Evolutionary conservation across 1,140 invertebrate species (phyloP).

Genomic region (Lysiphlebus fabarum): DNA sequence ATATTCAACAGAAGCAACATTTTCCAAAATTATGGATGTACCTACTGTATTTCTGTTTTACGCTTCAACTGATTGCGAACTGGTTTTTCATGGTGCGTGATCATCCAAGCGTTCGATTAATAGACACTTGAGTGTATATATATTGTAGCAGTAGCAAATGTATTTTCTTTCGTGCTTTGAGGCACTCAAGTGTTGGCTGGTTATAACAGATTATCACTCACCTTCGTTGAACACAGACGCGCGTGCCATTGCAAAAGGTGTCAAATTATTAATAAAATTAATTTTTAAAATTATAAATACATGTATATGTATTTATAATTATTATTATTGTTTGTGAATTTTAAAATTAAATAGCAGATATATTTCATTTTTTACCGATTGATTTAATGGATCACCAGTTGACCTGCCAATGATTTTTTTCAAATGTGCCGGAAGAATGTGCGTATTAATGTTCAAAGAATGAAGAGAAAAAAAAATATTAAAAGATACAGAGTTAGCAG

Average conservation of each 20-base stretch:
- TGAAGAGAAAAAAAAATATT: background rate
- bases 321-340: too few relatives aligned
- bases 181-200: conserved; percentile 22
- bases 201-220: conserved; percentile 31
- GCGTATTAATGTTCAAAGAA: conserved; percentile 17
- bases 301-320: background rate
- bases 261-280: conserved; percentile 10
- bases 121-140: conserved; percentile 22
- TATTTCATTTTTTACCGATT: background rate
- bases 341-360: too few relatives aligned
- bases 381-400: conserved; percentile 17
- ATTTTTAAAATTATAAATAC: background rate
- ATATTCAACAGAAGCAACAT: background rate
- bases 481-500: conserved; percentile 1
- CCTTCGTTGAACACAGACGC: conserved; percentile 26
- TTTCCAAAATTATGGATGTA: conserved; percentile 16
- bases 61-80: conserved; percentile 47
- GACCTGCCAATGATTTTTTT: conserved; percentile 13
- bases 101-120: conserved; percentile 49
- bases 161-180: conserved; percentile 34
- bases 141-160: conserved; percentile 26
- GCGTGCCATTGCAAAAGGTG: background rate
- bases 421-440: conserved; percentile 26
- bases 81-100: conserved; percentile 39
- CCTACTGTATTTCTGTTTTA: conserved; percentile 40